Conservation (phyloP, 1,140 invertebrate species). For the Drosophila mayri region DNA sequence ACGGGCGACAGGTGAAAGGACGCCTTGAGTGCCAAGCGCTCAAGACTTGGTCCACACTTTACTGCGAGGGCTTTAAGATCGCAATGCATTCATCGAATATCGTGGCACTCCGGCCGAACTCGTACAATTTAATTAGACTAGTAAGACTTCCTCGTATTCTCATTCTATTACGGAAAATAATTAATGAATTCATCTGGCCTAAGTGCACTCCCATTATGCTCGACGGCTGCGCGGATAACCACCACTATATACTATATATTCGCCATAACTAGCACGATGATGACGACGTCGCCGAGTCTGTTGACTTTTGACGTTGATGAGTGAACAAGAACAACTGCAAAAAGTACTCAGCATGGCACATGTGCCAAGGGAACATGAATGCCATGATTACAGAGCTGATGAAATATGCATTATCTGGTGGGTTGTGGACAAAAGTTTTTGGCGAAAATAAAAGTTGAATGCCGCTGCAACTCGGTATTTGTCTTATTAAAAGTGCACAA, state of each 20-base stretch:
- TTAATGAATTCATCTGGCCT: constrained; percentile 77
- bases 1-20: constrained; percentile 50
- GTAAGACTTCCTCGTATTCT: constrained; percentile 34
- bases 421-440: constrained; percentile 24
- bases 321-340: constrained; percentile 38
- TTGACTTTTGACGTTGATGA: constrained; percentile 51
- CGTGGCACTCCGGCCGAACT: constrained; percentile 1
- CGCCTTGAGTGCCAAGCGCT: constrained; percentile 17
- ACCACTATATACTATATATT: constrained; percentile 6
- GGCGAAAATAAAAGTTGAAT: constrained; percentile 35
- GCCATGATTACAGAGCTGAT: constrained; percentile 43
- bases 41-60: constrained; percentile 23
- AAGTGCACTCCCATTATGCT: constrained; percentile 72
- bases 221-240: constrained; percentile 29
- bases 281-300: constrained; percentile 38
- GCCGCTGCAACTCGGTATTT: constrained; percentile 8
- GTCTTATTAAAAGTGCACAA: not conserved
- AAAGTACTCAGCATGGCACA: constrained; percentile 46
- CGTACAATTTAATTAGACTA: constrained; percentile 70
- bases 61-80: constrained; percentile 49
- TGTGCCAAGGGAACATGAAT: constrained; percentile 16
- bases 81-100: constrained; percentile 57
- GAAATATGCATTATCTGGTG: constrained; percentile 43
- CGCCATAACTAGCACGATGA: constrained; percentile 7
- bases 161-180: constrained; percentile 69